Base-by-base conservation (phyloP, 2,113 vertebrate genomes). In the Myrmecobius fasciatus region DNA sequence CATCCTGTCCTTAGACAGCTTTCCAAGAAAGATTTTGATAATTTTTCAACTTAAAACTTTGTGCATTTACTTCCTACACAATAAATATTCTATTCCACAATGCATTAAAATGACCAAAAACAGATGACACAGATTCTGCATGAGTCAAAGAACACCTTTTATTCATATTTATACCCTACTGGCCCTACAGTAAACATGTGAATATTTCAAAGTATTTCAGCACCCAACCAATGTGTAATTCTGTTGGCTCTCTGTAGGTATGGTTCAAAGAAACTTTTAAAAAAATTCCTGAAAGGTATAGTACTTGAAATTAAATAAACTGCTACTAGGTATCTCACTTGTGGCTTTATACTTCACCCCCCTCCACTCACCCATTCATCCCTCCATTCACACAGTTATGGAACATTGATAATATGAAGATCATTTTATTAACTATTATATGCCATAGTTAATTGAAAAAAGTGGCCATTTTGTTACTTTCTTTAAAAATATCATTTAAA, bases 1-100 rank as follows among this genome's bases (percentile, higher is more conserved):
- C 8, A 91, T 75, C 28, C 11, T 47, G 52, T 25, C 25, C 25
- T 92, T 89, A 91, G 92, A 0, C 28, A 53, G 52, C 31, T 92
- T 90, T 92, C 75, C 24, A 92, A 94, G 93, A 22, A 91, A 36
- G 28, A 88, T 91, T 95, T 90, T 94, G 48, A 51, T 36, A 51
- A n/a, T 89, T 9, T 89, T 43, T 31, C 51, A 95, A 52, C 51
- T 92, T 43, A 48, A 7, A 93, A 31, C 75, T 67, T 89, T 25
- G 28, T 14, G 48, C 92, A 92, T 92, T 96, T 91, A 49, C 53
- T 92, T 91, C n/a, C 54, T 54, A 7, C 12, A 92, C 90, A 91
- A 51, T 48, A 93, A 54, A 22, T 36, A 67, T 91, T 93, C 95
- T 47, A 51, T 91, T 51, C n/a, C 24, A 43, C 28, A n/a, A 95